A percentile compares a stretch with the other conserved stretches of the same genome.
phyloP scores from a whole-genome alignment of 2,797 vertebrate genomes.

The Podarcis lilfordi region DNA sequence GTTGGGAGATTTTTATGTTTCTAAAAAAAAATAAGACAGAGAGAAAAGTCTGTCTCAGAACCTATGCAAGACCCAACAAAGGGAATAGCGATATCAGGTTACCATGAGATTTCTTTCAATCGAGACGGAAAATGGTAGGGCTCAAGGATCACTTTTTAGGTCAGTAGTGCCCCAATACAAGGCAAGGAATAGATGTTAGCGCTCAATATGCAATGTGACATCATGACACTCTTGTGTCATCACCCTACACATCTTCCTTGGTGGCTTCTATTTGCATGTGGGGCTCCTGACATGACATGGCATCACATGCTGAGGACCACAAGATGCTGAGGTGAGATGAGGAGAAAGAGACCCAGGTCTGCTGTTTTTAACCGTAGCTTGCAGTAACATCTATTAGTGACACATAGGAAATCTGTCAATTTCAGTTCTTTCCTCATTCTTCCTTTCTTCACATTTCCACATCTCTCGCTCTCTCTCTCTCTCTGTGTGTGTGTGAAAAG shows the following conservation, averaged over 20 bases:
- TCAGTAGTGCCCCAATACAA: constrained; percentile 13
- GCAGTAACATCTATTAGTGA: not conserved
- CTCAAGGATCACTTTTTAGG: constrained; percentile 59
- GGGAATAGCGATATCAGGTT: constrained; percentile 65
- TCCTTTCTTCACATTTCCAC: too few relatives aligned
- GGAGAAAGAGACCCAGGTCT: not conserved
- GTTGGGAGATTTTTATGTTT: constrained; percentile 76
- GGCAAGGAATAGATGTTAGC: too few relatives aligned
- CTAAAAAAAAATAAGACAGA: constrained; percentile 41
- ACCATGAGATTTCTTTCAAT: constrained; percentile 58
- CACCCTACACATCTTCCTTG: not conserved
- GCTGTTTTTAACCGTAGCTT: not conserved
- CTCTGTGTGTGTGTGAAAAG: too few relatives aligned
- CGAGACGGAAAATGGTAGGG: constrained; percentile 62
- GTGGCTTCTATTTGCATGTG: not conserved
- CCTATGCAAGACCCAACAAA: constrained; percentile 62
- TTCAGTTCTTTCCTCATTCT: too few relatives aligned
- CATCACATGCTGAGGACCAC: not conserved
- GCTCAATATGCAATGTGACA: not conserved
- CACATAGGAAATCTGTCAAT: not conserved
- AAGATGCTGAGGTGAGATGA: not conserved
- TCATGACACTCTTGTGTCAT: not conserved
- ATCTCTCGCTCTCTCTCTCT: too few relatives aligned
- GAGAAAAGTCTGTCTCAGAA: constrained; percentile 68
- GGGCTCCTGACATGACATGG: not conserved